Evolutionary conservation across 2,113 vertebrate species (phyloP).

Genomic region (Toxotes chatareus): DNA sequence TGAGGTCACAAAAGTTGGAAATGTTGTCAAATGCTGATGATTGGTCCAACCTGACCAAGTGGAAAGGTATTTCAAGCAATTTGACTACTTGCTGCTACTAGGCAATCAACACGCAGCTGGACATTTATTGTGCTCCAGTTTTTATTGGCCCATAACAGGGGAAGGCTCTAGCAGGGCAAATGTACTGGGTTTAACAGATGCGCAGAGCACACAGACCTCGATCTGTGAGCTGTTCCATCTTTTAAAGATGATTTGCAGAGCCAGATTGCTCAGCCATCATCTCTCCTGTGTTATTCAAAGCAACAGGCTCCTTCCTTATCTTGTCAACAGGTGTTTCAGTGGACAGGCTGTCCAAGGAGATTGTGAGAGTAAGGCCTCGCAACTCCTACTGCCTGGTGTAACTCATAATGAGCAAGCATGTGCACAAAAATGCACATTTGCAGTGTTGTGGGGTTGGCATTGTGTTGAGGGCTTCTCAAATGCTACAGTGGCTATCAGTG

Average conservation of each 20-base stretch:
- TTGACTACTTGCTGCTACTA: neutral
- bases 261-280: slow-evolving; percentile 4
- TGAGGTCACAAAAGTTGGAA: neutral
- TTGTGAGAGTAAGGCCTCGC: neutral
- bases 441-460: neutral
- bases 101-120: slow-evolving; percentile 43
- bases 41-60: neutral
- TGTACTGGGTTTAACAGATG: slow-evolving; percentile 24
- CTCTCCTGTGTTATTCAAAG: neutral
- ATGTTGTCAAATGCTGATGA: neutral
- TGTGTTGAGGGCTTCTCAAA: neutral
- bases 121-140: slow-evolving; percentile 49
- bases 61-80: slow-evolving; percentile 34
- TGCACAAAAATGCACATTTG: neutral
- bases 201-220: slow-evolving; percentile 12
- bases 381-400: slow-evolving; percentile 1
- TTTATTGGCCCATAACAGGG: slow-evolving; percentile 43
- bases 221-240: slow-evolving; percentile 11
- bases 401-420: neutral
- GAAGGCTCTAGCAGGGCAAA: slow-evolving; percentile 24
- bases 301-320: slow-evolving; percentile 26
- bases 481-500: neutral
- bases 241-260: slow-evolving; percentile 39
- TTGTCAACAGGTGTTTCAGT: slow-evolving; percentile 41
- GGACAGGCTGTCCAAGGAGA: slow-evolving; percentile 25